Evolutionary conservation across 1,140 invertebrate genomes (phyloP), one percentile per base, ranked within the genome.

Genomic region (Diachasmimorpha longicaudata): DNA sequence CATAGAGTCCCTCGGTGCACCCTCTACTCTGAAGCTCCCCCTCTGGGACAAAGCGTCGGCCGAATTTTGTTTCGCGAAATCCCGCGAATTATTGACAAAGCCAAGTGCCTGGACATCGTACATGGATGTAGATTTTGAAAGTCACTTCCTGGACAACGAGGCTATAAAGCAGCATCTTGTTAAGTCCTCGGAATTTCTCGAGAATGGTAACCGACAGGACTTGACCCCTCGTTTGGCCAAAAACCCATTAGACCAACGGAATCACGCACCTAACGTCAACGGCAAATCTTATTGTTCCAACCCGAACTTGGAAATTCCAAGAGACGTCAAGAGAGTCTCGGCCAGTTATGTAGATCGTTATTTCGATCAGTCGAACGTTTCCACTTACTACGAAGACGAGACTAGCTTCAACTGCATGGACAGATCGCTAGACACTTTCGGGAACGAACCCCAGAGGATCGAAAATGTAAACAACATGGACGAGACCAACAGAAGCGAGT

Each of bases 41-140:
- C 83, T 93, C 1, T 94, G 93, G 91, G 93, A 94, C 82, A 92
- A 93, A 84, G 92, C 93, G 6, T 93, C 92, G 6, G 93, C 93
- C 0, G 93, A 94, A 83, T 93, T 93, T 79, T 93, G 92, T 81
- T 94, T 94, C 77, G 92, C 93, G 4, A 93, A 93, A 78, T 94
- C 93, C 0, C 89, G 93, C 1, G 93, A 94, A 85, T 84, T 94
- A 0, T 84, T 94, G 0, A 91, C 92, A 0, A 91, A 92, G 58
- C 92, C 92, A 0, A 89, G 81, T 19, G 84, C 85, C 0, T 89
- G 87, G 88, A 82, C 86, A 0, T 86, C 83, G 0, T 89, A 89
- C 58, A 84, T 87, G 72, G 85, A 89, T 31, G 81, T 87, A 0
- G 88, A 89, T 11, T 82, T 88, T 11, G 86, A 89, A 16, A 74